These are phyloP conservation scores for Eudyptes chrysolophus DNA, from an alignment of 2,113 vertebrate species.

Conservation along the genomic window DNA sequence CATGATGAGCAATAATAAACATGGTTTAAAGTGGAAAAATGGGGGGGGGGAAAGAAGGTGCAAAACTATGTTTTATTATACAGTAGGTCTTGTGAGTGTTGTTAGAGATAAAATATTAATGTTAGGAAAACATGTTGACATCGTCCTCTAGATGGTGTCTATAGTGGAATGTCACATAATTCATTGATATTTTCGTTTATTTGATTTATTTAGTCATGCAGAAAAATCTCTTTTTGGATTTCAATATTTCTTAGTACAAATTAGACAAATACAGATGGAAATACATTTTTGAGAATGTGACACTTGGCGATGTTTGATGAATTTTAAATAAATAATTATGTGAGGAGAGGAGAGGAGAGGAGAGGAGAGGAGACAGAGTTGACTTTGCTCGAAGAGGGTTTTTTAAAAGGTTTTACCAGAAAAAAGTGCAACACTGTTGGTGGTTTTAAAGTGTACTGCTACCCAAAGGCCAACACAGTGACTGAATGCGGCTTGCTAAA, in stretches of 20 bases:
- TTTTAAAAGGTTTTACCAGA: neutral
- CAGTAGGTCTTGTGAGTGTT: constrained; percentile 5
- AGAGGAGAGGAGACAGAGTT: neutral
- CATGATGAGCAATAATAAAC: neutral
- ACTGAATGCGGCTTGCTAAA: neutral
- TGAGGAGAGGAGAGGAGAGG: too few species aligned
- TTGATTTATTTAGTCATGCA: constrained; percentile 33
- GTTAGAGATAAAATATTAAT: constrained; percentile 53
- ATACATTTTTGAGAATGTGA: neutral
- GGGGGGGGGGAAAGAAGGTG: neutral
- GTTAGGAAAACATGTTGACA: constrained; percentile 44
- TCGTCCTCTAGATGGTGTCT: neutral
- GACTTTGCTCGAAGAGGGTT: neutral
- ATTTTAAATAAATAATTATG: neutral
- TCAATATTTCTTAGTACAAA: neutral
- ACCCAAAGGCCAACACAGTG: neutral
- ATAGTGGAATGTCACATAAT: constrained; percentile 31
- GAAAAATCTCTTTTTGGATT: neutral
- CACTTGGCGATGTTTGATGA: neutral
- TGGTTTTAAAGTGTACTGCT: neutral
- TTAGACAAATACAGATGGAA: neutral
- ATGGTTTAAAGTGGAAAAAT: neutral
- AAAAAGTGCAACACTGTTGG: neutral
- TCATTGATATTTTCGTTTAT: constrained; percentile 37
- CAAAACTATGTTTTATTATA: neutral